These are phyloP conservation scores for Elmis aenea DNA, from an alignment of 2,888 invertebrate genomes.

Conservation along the genomic window DNA sequence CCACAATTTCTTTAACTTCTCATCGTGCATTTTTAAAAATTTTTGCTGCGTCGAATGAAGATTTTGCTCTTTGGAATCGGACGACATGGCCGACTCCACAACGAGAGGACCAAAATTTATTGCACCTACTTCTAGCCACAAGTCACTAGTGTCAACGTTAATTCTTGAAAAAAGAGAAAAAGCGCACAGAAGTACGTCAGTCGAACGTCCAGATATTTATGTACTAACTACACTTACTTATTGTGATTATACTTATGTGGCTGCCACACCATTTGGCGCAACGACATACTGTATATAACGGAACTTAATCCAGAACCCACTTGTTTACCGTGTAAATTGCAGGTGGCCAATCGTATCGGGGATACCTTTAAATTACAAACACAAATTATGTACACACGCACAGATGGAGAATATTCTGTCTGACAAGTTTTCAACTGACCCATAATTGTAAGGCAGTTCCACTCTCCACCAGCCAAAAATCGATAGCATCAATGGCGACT, in stretches of 20 bases:
- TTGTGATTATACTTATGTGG: constrained; percentile 43
- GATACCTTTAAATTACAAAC: too few relatives aligned
- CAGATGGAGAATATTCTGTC: background rate
- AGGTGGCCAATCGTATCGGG: constrained; percentile 82
- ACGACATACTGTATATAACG: constrained; percentile 53
- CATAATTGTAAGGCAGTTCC: constrained; percentile 84
- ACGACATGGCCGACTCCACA: constrained; percentile 81
- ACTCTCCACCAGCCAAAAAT: constrained; percentile 85
- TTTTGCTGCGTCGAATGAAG: constrained; percentile 76
- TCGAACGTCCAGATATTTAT: background rate
- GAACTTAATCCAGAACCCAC: constrained; percentile 87
- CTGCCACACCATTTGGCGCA: constrained; percentile 44
- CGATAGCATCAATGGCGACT: constrained; percentile 81
- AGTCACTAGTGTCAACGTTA: constrained; percentile 52
- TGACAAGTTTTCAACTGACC: too few relatives aligned
- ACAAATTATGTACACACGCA: too few relatives aligned
- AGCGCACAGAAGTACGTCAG: too few relatives aligned
- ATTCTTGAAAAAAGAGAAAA: constrained; percentile 6
- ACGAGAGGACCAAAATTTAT: constrained; percentile 85
- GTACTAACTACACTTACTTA: constrained; percentile 36
- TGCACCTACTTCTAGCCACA: constrained; percentile 91
- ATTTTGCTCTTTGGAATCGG: constrained; percentile 63
- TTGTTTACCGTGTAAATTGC: constrained; percentile 91
- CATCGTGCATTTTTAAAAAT: constrained; percentile 78
- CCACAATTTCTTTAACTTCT: constrained; percentile 81